Evolutionary conservation across 2,113 vertebrate species (phyloP).

Genomic region (Abramis brama): DNA sequence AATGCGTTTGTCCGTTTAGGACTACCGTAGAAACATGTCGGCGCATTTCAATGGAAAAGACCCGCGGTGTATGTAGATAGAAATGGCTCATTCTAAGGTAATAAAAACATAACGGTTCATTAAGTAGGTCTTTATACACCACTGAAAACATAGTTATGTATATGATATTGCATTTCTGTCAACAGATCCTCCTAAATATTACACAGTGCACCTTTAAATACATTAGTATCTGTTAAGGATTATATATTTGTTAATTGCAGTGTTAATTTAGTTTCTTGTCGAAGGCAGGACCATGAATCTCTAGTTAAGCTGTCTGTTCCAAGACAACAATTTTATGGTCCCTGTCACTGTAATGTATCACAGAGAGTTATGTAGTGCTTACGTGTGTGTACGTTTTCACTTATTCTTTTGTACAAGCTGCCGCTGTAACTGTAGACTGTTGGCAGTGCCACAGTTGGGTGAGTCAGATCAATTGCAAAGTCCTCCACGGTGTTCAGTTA

Average conservation of each 20-base stretch:
- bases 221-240: background rate
- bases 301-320: background rate
- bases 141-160: too few relatives aligned
- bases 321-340: background rate
- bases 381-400: slow-evolving; percentile 23
- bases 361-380: slow-evolving; percentile 2
- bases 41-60: too few relatives aligned
- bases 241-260: background rate
- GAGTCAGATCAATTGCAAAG: slow-evolving; percentile 59
- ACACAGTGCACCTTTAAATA: too few relatives aligned
- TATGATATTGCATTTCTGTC: too few relatives aligned
- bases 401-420: slow-evolving; percentile 25
- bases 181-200: too few relatives aligned
- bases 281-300: background rate
- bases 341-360: background rate
- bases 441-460: slow-evolving; percentile 31
- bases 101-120: too few relatives aligned
- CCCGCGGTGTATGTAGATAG: too few relatives aligned
- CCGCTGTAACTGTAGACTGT: slow-evolving; percentile 56
- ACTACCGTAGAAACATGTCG: too few relatives aligned
- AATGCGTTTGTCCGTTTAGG: too few relatives aligned
- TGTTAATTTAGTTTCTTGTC: background rate
- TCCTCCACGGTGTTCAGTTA: slow-evolving; percentile 56
- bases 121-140: too few relatives aligned
- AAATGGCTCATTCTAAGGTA: too few relatives aligned